Base-by-base conservation (phyloP, 2,888 invertebrate species). In the Gandaritis pyraliata region DNA sequence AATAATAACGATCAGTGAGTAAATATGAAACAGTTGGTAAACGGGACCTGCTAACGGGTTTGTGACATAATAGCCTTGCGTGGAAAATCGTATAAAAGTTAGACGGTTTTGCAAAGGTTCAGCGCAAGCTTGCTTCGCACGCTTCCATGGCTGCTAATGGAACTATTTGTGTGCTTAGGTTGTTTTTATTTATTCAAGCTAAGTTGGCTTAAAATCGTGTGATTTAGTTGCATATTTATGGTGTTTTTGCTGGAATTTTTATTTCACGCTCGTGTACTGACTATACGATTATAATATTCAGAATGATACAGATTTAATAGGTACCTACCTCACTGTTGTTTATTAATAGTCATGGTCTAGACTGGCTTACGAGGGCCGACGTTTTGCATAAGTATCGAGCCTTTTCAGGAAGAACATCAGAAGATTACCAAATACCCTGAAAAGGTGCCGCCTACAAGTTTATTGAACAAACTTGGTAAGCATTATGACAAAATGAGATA, bases 281-380 rank as follows among this genome's bases (percentile, higher is more conserved):
- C 18, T 23, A 23, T 12, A n/a, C 18, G 46, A 47, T 33, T 18
- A 18, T 11, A 33, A 43, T 48, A 41, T 51, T 58, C 12, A 36
- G 11, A 36, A 36, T 45, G 7, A 55, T 30, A 38, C 36, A 46
- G 11, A 38, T 13, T 1, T 33, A 30, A 30, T 38, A 43, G 15
- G 10, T 1, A 8, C 2, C 2, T 10, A 43, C 11, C 16, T 16
- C 43, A 43, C 43, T 46, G 46, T 11, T 46, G 1, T 15, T 54
- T 33, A 48, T 45, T 39, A 15, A 8, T 45, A 36, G 15, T 18
- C 43, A 45, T 57, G 13, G 10, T 45, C 18, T 7, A 23, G 45
- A 56, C 13, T 36, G 50, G 49, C 50, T 58, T 46, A 66, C 72
- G 77, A 81, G 78, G 73, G 74, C 76, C 74, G 72, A 64, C 75